These are phyloP conservation scores for Lithophane ornitopus DNA, from an alignment of 2,888 invertebrate genomes.

Conservation along the genomic window DNA sequence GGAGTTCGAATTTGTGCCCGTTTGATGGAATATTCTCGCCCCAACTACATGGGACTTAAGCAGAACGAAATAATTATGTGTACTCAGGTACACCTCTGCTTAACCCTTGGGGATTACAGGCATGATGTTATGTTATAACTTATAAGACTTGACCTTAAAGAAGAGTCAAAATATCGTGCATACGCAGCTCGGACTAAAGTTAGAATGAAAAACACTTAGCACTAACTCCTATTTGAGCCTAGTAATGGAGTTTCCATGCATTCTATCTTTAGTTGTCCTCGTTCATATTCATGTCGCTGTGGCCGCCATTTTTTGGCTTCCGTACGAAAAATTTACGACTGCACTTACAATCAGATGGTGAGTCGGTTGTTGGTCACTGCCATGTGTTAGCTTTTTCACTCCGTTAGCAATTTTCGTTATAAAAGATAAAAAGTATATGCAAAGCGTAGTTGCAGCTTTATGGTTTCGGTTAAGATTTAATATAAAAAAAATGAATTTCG, in stretches of 20 bases:
- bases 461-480: not conserved
- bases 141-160: no score
- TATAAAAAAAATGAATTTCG: not conserved
- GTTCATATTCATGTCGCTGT: conserved; percentile 15
- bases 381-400: conserved; percentile 1
- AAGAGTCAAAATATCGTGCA: no score
- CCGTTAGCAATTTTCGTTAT: not conserved
- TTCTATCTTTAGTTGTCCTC: conserved; percentile 3
- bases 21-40: no score
- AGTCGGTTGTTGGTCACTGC: not conserved
- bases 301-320: conserved; percentile 17
- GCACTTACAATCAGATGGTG: conserved; percentile 3
- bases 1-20: no score
- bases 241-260: not conserved
- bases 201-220: not conserved
- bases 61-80: no score
- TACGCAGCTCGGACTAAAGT: no score
- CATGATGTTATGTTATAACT: no score
- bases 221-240: not conserved
- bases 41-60: no score
- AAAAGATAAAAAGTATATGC: not conserved
- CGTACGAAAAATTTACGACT: conserved; percentile 10
- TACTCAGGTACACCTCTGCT: no score
- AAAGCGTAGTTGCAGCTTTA: not conserved
- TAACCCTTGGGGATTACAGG: no score